These are phyloP conservation scores for Scelioninae gen. 2 DNA, from an alignment of 2,888 invertebrate species.

Conservation along the genomic window DNA sequence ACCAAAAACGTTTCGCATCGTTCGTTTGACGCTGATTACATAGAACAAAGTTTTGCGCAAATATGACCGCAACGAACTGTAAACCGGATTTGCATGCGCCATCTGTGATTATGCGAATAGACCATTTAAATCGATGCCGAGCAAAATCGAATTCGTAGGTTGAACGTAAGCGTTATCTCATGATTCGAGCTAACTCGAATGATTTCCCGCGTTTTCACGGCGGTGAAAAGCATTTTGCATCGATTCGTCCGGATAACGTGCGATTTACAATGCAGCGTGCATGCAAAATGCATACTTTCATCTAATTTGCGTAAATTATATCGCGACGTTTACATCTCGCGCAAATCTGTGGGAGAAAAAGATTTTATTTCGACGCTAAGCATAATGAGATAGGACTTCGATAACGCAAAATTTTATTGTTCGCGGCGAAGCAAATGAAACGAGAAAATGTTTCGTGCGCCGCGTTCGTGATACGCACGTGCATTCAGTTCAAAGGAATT, in stretches of 20 bases:
- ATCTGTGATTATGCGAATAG: constrained; percentile 37
- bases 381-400: constrained; percentile 19
- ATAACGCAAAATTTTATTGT: too few species aligned
- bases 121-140: constrained; percentile 42
- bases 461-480: too few species aligned
- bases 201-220: constrained; percentile 56
- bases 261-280: constrained; percentile 44
- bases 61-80: constrained; percentile 15
- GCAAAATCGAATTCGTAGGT: constrained; percentile 45
- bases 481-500: background rate
- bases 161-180: constrained; percentile 51
- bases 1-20: too few species aligned
- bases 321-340: constrained; percentile 40
- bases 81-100: constrained; percentile 23
- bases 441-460: too few species aligned
- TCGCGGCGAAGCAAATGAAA: too few species aligned
- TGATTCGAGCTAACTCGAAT: constrained; percentile 45
- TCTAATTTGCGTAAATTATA: constrained; percentile 56
- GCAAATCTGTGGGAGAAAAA: constrained; percentile 31
- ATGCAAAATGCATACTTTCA: constrained; percentile 55
- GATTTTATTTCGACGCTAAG: constrained; percentile 1
- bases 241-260: constrained; percentile 50
- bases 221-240: constrained; percentile 52
- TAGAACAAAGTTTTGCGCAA: constrained; percentile 14
- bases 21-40: constrained; percentile 5